phyloP scores from a whole-genome alignment of 2,113 vertebrate genomes.

The Solea solea region DNA sequence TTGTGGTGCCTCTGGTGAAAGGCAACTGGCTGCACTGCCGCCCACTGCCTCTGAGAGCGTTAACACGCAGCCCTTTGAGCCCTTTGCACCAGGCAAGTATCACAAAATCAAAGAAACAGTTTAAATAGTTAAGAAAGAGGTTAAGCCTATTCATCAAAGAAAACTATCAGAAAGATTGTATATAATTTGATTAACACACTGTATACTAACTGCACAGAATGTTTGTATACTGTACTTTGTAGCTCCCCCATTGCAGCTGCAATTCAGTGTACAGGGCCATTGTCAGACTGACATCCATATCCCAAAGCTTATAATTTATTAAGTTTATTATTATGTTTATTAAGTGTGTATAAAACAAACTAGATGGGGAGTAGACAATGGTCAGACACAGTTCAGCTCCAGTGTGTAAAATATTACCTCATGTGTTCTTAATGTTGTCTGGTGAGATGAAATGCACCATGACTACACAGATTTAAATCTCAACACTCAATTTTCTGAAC shows the following conservation, averaged over 20 bases:
- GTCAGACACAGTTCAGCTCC: neutral
- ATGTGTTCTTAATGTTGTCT: conserved; percentile 3
- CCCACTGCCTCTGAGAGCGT: conserved; percentile 52
- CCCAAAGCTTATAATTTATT: too few species aligned
- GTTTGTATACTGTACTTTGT: too few species aligned
- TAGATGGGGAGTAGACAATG: too few species aligned
- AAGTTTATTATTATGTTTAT: too few species aligned
- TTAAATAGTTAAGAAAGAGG: neutral
- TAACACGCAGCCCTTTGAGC: conserved; percentile 64
- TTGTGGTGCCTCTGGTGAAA: conserved; percentile 78
- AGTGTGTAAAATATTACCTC: neutral
- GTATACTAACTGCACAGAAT: too few species aligned
- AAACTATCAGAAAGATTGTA: too few species aligned
- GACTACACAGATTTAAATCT: neutral
- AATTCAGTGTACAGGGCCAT: too few species aligned
- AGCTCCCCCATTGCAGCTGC: too few species aligned
- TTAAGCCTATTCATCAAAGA: too few species aligned
- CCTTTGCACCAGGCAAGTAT: conserved; percentile 46
- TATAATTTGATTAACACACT: too few species aligned
- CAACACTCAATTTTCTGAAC: neutral
- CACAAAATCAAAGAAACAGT: neutral
- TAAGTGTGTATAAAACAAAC: too few species aligned
- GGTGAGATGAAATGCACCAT: neutral
- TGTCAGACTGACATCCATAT: too few species aligned
- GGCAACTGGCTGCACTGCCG: conserved; percentile 42